Percentiles rank a stretch among this genome's conserved stretches.
These are phyloP conservation scores for Orussus abietinus DNA, from an alignment of 1,140 invertebrate genomes.

Conservation along the genomic window DNA sequence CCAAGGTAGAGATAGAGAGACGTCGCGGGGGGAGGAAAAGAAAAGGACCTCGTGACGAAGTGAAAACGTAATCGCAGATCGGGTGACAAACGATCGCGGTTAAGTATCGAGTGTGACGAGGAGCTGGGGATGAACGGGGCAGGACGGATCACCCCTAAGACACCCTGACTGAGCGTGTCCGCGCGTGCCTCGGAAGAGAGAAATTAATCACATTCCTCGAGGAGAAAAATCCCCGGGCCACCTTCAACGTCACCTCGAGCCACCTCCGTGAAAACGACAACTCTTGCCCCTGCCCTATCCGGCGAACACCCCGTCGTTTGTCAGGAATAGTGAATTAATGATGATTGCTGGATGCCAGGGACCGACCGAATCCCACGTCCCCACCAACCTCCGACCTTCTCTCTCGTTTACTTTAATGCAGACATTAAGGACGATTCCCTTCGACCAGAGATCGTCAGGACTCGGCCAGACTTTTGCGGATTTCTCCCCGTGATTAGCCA, in stretches of 20 bases:
- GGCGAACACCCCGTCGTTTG: conserved; percentile 44
- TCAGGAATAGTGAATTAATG: conserved; percentile 49
- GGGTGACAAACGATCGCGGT: neutral
- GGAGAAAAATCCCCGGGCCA: conserved; percentile 38
- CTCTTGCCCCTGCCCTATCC: too few species aligned
- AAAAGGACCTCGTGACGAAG: neutral
- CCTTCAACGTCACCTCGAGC: too few species aligned
- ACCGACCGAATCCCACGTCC: conserved; percentile 30
- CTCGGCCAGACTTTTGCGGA: too few species aligned
- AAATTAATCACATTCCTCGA: conserved; percentile 48
- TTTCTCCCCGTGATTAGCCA: too few species aligned
- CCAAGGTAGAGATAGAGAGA: conserved; percentile 6
- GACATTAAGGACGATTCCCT: conserved; percentile 22
- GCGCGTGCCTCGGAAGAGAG: conserved; percentile 35
- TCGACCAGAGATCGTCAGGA: too few species aligned
- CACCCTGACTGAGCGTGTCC: conserved; percentile 31
- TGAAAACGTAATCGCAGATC: too few species aligned
- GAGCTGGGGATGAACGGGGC: conserved; percentile 16
- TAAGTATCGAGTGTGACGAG: conserved; percentile 7
- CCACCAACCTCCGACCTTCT: conserved; percentile 14
- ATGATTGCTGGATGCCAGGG: conserved; percentile 40
- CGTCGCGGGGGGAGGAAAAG: conserved; percentile 2
- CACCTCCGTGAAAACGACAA: too few species aligned
- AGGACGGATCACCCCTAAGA: conserved; percentile 25
- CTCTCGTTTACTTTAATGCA: conserved; percentile 44